Evolutionary conservation across 1,140 invertebrate genomes (phyloP), one percentile per base, ranked within the genome.

Genomic region (Planococcus citri): DNA sequence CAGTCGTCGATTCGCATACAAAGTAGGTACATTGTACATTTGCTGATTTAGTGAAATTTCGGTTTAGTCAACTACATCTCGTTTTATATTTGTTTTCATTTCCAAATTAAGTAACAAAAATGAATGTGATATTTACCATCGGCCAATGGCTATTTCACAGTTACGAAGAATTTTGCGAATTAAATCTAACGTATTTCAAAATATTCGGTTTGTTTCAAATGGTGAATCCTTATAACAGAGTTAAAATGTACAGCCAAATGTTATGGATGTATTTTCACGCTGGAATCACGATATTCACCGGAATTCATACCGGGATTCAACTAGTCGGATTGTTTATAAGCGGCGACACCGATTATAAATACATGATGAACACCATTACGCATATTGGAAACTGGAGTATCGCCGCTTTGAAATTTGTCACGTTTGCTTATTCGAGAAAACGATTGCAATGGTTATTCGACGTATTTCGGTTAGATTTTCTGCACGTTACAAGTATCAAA

Each of bases 181-280:
- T 64, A 20, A 64, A 64, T 64, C 24, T 64, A 64, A 64, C 60
- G 12, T 64, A 64, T 64, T 64, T 64, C 20, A 64, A 64, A 64
- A 64, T 64, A 25, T 64, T 64, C 60, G 60, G 60, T 64, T 64
- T 64, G 60, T 64, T 64, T 64, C 60, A 64, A 64, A 64, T 64
- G 60, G 60, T 64, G 22, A 64, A 64, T 64, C 60, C 60, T 10
- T 64, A 64, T 21, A 64, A 64, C 22, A 10, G 60, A 24, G 60
- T 64, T 6, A 17, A 10, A 3, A 2, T 2, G 2, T 27, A 14
- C 21, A 64, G 60, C 20, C 12, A 22, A 22, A 64, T 3, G 20
- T 17, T 64, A 9, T 64, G 60, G 60, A 10, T 64, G 60, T 27
- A 64, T 25, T 64, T 64, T 25, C 60, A 64, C 60, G 60, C 60